Evolutionary conservation across 2,113 vertebrate genomes (phyloP), one percentile per base, ranked within the genome.

Genomic region (Syngnathoides biaculeatus): DNA sequence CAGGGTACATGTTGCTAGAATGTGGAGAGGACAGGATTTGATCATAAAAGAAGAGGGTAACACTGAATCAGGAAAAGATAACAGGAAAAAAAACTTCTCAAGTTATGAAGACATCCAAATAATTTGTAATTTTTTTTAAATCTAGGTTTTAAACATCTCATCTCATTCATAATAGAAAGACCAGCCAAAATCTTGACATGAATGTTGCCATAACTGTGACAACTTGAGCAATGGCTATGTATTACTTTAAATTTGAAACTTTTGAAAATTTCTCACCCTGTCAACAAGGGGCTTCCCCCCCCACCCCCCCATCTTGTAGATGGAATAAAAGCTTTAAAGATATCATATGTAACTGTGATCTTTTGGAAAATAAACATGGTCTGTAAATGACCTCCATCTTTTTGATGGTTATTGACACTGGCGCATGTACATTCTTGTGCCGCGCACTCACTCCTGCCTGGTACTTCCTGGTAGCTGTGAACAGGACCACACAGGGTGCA

Each of bases 401-500:
- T 12, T 57, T 57, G 27, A 58, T 35, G 56, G 14, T 35, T 38
- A 59, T 38, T n/a, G 57, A 42, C 20, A 61, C n/a, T 40, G 58
- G 12, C 38, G 3, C 19, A 19, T 59, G 40, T 40, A 24, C 59
- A 42, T 61, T 61, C 55, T 39, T 60, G 35, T 39, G 35, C 58
- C 30, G 26, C 30, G 26, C 55, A 57, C 55, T 15, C 55, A 57
- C 15, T 17, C 27, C 55, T 5, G 35, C 35, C 58, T 60, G 58
- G 58, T 60, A 40, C 19, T 39, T 60, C 20, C 58, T 60, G 58
- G 35, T 60, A 60, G 30, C 35, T 39, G 58, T 60, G 20, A 60
- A n/a, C 58, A 60, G 20, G 58, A 19, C 20, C 55, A 57, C 52
- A 24, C 52, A 26, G 11, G 52, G 22, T 55, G 55, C 55, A 30